phyloP scores from a whole-genome alignment of 2,797 vertebrate genomes.

The Muscicapa striata region DNA sequence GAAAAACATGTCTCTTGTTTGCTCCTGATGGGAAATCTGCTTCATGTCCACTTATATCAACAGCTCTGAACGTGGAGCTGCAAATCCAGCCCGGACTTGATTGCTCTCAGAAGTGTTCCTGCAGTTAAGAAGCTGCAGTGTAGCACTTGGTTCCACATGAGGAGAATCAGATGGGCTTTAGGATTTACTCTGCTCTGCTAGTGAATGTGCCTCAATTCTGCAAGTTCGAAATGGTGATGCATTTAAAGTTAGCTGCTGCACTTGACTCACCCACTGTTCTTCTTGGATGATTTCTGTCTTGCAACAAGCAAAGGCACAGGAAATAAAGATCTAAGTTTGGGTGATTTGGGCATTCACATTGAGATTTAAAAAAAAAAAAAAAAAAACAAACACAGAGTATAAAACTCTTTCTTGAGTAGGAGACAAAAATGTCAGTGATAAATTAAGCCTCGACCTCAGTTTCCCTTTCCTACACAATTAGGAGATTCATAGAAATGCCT shows the following conservation, averaged over 20 bases:
- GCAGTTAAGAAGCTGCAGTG: not conserved
- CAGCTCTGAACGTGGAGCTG: not conserved
- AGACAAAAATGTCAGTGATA: not conserved
- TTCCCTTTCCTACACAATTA: not conserved
- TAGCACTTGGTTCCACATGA: slow-evolving; percentile 25
- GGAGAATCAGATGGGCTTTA: not conserved
- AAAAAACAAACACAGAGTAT: no score
- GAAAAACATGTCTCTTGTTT: not conserved
- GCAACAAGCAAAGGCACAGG: not conserved
- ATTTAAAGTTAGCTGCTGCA: not conserved
- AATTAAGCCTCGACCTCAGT: not conserved
- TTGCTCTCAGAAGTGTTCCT: slow-evolving; percentile 16
- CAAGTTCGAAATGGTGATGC: not conserved
- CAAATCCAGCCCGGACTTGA: slow-evolving; percentile 12
- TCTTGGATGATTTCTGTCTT: not conserved
- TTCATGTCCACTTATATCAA: not conserved
- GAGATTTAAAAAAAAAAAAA: not conserved
- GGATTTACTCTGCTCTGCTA: not conserved
- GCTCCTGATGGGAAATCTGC: not conserved
- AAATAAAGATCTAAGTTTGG: not conserved
- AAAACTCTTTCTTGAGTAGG: not conserved
- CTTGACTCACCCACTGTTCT: not conserved
- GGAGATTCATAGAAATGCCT: not conserved
- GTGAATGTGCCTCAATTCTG: not conserved
- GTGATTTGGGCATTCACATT: rapidly evolving